These are phyloP conservation scores for Mythimna lalbum DNA, from an alignment of 2,888 invertebrate species.

Conservation along the genomic window DNA sequence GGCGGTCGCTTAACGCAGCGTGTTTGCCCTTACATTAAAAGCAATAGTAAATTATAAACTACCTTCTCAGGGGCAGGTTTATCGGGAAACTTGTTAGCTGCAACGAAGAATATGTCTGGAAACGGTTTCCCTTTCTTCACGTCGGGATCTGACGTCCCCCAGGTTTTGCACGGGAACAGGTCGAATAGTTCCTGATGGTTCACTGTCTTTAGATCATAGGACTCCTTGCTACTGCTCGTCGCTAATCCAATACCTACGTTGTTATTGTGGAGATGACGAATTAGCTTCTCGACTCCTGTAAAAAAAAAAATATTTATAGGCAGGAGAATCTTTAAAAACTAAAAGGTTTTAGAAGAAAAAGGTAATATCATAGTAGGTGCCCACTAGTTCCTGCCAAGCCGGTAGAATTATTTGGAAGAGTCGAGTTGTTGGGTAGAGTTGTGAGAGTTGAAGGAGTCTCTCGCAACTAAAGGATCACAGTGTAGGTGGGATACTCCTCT, in stretches of 20 bases:
- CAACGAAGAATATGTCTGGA: constrained; percentile 96
- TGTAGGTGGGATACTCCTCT: too few relatives aligned
- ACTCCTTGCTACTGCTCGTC: constrained; percentile 94
- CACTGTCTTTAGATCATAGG: constrained; percentile 93
- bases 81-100: constrained; percentile 93
- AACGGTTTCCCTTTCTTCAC: constrained; percentile 96
- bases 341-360: not conserved
- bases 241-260: constrained; percentile 96
- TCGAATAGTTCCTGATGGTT: constrained; percentile 93
- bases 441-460: too few relatives aligned
- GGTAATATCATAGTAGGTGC: too few relatives aligned
- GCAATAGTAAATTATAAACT: constrained; percentile 25
- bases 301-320: constrained; percentile 8
- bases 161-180: constrained; percentile 93
- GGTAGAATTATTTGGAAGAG: too few relatives aligned
- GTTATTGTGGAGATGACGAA: constrained; percentile 93
- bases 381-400: too few relatives aligned
- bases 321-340: too few relatives aligned
- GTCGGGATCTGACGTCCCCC: constrained; percentile 95
- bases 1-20: too few relatives aligned
- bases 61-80: constrained; percentile 91
- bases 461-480: too few relatives aligned
- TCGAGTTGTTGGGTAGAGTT: too few relatives aligned
- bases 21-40: too few relatives aligned
- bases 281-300: constrained; percentile 94